Evolutionary conservation across 2,888 invertebrate genomes (phyloP).

Genomic region (Lithophane semibrunnea): DNA sequence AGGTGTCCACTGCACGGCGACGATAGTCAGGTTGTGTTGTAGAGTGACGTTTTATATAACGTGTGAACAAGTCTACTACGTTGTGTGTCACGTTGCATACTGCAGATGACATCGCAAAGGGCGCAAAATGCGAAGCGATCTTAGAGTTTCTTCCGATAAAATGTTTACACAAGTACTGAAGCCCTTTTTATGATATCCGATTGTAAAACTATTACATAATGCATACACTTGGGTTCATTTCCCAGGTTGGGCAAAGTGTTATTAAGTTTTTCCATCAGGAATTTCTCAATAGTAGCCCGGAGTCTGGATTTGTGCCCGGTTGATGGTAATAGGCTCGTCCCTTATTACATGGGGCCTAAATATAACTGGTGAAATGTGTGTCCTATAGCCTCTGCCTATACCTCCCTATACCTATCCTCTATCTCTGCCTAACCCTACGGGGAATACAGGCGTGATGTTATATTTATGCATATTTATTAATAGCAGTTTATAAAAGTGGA

Average conservation of each 20-base stretch:
- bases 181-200: not conserved
- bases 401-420: not conserved
- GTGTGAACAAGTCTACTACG: not conserved
- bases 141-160: constrained; percentile 5
- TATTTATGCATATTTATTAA: not conserved
- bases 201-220: not conserved
- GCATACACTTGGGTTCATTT: not conserved
- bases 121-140: constrained; percentile 3
- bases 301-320: not conserved
- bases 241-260: not conserved
- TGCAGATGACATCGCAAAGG: constrained; percentile 17
- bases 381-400: not conserved
- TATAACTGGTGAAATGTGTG: not conserved
- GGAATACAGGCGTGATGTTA: not conserved
- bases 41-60: not conserved
- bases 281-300: not conserved
- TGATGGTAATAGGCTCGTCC: not conserved
- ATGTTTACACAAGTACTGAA: constrained; percentile 16
- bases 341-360: not conserved
- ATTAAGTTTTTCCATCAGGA: not conserved
- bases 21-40: not conserved
- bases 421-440: not conserved
- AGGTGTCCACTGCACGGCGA: not conserved
- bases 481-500: not conserved
- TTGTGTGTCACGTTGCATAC: constrained; percentile 15